Evolutionary conservation across 2,797 vertebrate genomes (phyloP).

Genomic region (Tenualosa ilisha): DNA sequence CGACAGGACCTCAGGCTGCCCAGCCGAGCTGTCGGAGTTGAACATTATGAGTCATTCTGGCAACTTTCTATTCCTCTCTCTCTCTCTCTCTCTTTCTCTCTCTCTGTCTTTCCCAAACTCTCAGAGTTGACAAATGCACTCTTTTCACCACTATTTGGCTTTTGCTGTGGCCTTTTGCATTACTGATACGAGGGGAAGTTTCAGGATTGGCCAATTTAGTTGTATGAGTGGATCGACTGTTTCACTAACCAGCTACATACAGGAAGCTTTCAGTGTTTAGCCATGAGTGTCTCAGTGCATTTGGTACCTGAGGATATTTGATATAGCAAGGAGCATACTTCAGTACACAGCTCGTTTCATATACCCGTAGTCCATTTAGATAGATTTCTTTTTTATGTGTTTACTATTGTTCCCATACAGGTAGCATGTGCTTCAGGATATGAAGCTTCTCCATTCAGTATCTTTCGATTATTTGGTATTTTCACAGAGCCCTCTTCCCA

Average conservation of each 20-base stretch:
- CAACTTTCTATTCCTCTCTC: not conserved
- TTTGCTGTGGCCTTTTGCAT: not conserved
- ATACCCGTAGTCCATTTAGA: slow-evolving; percentile 25
- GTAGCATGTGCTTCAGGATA: not conserved
- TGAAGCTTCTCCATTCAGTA: not conserved
- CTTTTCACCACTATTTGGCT: slow-evolving; percentile 28
- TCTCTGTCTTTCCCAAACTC: slow-evolving; percentile 11
- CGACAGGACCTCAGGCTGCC: slow-evolving; percentile 50
- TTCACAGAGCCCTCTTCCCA: not conserved
- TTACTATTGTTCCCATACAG: slow-evolving; percentile 30
- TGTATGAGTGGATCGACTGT: not conserved
- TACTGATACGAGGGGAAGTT: not conserved
- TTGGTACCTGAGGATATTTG: not conserved
- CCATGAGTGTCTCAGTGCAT: not conserved
- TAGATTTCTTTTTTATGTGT: slow-evolving; percentile 11
- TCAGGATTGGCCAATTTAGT: not conserved
- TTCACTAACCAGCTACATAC: not conserved
- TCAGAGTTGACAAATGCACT: slow-evolving; percentile 60
- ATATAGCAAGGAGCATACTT: not conserved
- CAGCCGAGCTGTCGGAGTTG: not conserved
- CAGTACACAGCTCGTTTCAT: slow-evolving; percentile 43
- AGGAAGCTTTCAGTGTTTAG: not conserved
- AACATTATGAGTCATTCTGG: not conserved
- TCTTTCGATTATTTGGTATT: not conserved
- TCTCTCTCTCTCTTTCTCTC: not conserved